Evolutionary conservation across 2,888 invertebrate genomes (phyloP), one percentile per base, ranked within the genome.

Genomic region (Crematogaster levior): DNA sequence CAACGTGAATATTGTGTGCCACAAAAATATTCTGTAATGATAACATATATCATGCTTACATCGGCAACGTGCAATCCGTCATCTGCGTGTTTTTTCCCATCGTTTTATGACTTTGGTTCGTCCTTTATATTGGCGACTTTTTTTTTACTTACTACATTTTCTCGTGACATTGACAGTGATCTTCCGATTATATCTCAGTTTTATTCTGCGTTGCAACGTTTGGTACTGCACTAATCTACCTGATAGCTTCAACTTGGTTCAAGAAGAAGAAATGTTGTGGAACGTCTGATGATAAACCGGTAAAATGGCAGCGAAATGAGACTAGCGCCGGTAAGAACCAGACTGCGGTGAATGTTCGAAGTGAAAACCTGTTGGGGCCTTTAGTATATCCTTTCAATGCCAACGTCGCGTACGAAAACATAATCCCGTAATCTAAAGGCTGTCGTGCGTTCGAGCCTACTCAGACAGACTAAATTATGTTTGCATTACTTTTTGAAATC

Each of bases 311-410:
- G 82, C 84, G 85, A 82, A 74, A 61, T 84, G 81, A 79, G 82
- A 90, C 87, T 84, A 84, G 84, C 84, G 84, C 88, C 89, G 90
- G 89, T 88, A 68, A 88, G 89, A 88, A 85, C 88, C 79, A 89
- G 83, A 88, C 89, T 88, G 88, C 88, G 83, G 86, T 91, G 92
- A 93, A 88, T 91, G 93, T 89, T 85, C 85, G 88, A 92, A 93
- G 93, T 93, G 93, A 93, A 93, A 94, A 92, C 92, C 90, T 84
- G 89, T 85, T 86, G 88, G 34, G 61, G 84, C 74, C 58, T 84
- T 74, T 90, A 87, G 85, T 88, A 86, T 73, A 85, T 83, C 87
- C 91, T 92, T 92, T 92, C 91, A 86, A 90, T 91, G 88, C 90
- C 87, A 90, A 89, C 92, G 88, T 91, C 88, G 15, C 21, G 86